A percentile compares a stretch with the other conserved stretches of the same genome.
phyloP scores from a whole-genome alignment of 2,888 invertebrate genomes.

The Mechanitis mazaeus region DNA sequence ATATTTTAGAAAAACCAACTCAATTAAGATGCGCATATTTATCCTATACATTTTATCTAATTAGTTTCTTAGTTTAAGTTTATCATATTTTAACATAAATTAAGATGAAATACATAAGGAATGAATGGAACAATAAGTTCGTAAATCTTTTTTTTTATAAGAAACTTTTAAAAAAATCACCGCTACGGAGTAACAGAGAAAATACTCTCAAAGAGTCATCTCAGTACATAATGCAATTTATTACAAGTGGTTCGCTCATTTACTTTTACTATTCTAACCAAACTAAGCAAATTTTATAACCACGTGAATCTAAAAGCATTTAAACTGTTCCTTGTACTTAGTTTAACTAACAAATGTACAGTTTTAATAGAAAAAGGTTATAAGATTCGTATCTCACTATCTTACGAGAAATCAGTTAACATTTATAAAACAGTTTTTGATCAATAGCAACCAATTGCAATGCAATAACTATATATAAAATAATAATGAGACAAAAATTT shows the following conservation, averaged over 20 bases:
- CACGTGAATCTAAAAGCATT: conserved; percentile 43
- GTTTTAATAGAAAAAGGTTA: too few relatives aligned
- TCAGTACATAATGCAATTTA: conserved; percentile 63
- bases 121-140: neutral
- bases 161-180: conserved; percentile 6
- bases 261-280: conserved; percentile 42
- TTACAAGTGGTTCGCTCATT: conserved; percentile 54
- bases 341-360: conserved; percentile 3
- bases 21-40: too few relatives aligned
- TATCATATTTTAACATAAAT: too few relatives aligned
- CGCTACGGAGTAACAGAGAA: conserved; percentile 38
- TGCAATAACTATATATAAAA: too few relatives aligned
- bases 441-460: too few relatives aligned
- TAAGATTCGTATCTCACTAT: too few relatives aligned
- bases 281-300: conserved; percentile 42
- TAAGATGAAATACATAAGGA: too few relatives aligned
- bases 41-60: neutral
- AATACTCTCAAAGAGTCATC: conserved; percentile 54
- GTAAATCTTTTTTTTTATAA: neutral
- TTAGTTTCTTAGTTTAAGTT: too few relatives aligned
- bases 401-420: too few relatives aligned
- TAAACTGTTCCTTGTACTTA: conserved; percentile 33
- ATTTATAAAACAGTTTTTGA: too few relatives aligned
- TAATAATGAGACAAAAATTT: too few relatives aligned
- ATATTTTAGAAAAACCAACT: too few relatives aligned